These are phyloP conservation scores for Euphydryas editha DNA, from an alignment of 2,888 invertebrate species.

Conservation along the genomic window DNA sequence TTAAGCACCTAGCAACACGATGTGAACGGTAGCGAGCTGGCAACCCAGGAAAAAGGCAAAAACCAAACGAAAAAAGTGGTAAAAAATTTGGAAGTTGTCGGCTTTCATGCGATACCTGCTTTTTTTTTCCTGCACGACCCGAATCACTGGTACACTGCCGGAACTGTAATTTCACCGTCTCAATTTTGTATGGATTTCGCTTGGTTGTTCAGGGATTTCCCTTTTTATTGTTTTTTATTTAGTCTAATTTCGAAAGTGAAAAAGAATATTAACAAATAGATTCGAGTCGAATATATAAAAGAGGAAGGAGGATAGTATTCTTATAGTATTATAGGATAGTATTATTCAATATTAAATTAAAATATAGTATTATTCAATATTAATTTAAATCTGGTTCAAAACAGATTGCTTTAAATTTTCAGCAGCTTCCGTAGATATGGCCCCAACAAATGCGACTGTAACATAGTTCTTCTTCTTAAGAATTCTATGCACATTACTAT, in stretches of 20 bases:
- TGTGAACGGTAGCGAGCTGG: conserved; percentile 51
- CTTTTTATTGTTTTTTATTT: conserved; percentile 1
- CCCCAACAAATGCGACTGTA: too few species aligned
- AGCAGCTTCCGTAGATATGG: too few species aligned
- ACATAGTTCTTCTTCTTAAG: too few species aligned
- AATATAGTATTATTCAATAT: too few species aligned
- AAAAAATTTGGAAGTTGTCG: conserved; percentile 56
- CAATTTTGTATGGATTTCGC: conserved; percentile 41
- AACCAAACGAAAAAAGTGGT: conserved; percentile 46
- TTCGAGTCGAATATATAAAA: not conserved
- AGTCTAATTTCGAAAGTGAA: not conserved
- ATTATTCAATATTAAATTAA: too few species aligned
- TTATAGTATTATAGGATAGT: too few species aligned
- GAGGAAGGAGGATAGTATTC: too few species aligned
- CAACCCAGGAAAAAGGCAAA: conserved; percentile 48
- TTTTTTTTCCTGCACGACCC: conserved; percentile 50
- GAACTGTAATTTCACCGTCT: conserved; percentile 51
- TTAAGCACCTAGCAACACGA: conserved; percentile 45
- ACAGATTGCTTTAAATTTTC: too few species aligned
- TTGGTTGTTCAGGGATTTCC: conserved; percentile 18
- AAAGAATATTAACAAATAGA: not conserved
- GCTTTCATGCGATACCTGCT: conserved; percentile 61
- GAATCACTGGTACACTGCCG: conserved; percentile 54
- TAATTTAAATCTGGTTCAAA: too few species aligned
- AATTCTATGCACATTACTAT: too few species aligned